phyloP scores from a whole-genome alignment of 2,113 vertebrate genomes.

The Galeopterus variegatus region DNA sequence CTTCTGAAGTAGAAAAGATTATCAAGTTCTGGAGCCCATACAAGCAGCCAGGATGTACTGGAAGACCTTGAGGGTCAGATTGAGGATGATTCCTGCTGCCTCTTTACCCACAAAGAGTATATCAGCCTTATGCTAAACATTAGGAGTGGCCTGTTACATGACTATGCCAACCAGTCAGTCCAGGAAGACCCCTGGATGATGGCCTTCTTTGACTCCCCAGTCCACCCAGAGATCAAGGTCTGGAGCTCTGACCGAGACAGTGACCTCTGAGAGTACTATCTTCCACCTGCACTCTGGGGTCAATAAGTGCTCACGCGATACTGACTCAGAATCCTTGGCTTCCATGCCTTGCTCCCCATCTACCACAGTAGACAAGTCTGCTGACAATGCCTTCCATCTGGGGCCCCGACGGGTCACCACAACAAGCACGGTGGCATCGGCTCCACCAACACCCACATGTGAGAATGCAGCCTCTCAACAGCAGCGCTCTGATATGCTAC shows the following conservation, averaged over 20 bases:
- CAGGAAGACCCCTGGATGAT: conserved; percentile 99
- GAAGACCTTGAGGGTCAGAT: conserved; percentile 96
- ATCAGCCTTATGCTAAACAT: conserved; percentile 99
- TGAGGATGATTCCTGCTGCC: conserved; percentile 97
- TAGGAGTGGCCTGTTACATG: conserved; percentile 97
- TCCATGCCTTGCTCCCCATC: conserved; percentile 92
- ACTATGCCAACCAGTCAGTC: conserved; percentile 98
- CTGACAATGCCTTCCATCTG: conserved; percentile 88
- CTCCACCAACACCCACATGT: conserved; percentile 84
- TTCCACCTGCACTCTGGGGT: conserved; percentile 96
- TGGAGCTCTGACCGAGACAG: conserved; percentile 99
- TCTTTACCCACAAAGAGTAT: conserved; percentile 99
- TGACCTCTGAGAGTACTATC: conserved; percentile 96
- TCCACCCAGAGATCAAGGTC: conserved; percentile 97
- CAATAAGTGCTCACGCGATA: conserved; percentile 90
- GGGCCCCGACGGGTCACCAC: conserved; percentile 88
- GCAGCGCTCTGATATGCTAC: conserved; percentile 90
- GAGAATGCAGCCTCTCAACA: conserved; percentile 89
- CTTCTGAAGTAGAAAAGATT: too few species aligned
- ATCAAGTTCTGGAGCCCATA: conserved; percentile 95
- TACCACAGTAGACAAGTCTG: conserved; percentile 87
- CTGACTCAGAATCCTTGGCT: conserved; percentile 93
- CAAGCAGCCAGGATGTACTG: conserved; percentile 96
- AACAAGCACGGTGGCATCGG: conserved; percentile 63
- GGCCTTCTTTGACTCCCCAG: conserved; percentile 99